Evolutionary conservation across 1,140 invertebrate species (phyloP).

Genomic region (Pollicipes pollicipes): DNA sequence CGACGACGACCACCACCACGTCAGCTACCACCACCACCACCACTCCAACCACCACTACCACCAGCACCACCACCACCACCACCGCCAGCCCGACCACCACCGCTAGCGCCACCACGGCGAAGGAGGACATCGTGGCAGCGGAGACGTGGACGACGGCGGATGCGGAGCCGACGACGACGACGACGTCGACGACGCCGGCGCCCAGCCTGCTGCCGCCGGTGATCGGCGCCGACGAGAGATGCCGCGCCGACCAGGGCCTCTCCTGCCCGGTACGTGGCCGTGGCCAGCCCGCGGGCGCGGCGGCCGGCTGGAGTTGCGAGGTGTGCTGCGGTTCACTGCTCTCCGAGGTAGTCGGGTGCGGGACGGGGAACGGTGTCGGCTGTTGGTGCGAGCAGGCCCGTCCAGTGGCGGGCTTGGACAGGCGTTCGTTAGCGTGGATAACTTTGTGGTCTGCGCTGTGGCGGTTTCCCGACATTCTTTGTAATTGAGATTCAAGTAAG

Average conservation of each 20-base stretch:
- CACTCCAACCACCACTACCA: background rate
- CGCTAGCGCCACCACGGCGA: constrained; percentile 9
- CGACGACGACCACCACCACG: constrained; percentile 4
- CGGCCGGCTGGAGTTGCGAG: background rate
- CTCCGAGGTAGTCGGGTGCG: too few relatives aligned
- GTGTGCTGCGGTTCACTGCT: too few relatives aligned
- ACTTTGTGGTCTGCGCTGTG: too few relatives aligned
- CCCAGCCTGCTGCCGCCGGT: constrained; percentile 11
- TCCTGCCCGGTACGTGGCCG: constrained; percentile 9
- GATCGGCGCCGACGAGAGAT: constrained; percentile 11
- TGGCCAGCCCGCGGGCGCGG: too few relatives aligned
- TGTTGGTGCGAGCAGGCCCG: background rate
- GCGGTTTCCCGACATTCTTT: too few relatives aligned
- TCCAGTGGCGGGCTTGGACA: background rate
- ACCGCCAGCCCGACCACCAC: constrained; percentile 8
- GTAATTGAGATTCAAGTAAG: too few relatives aligned
- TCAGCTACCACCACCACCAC: constrained; percentile 6
- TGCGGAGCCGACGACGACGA: too few relatives aligned
- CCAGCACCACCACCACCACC: too few relatives aligned
- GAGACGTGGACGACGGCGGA: constrained; percentile 8
- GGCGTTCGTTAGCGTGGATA: constrained; percentile 6
- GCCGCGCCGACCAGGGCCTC: constrained; percentile 8
- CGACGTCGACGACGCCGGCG: background rate
- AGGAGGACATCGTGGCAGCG: constrained; percentile 8
- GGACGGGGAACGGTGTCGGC: background rate